Evolutionary conservation across 1,140 invertebrate species (phyloP).

Genomic region (Nilaparvata lugens): DNA sequence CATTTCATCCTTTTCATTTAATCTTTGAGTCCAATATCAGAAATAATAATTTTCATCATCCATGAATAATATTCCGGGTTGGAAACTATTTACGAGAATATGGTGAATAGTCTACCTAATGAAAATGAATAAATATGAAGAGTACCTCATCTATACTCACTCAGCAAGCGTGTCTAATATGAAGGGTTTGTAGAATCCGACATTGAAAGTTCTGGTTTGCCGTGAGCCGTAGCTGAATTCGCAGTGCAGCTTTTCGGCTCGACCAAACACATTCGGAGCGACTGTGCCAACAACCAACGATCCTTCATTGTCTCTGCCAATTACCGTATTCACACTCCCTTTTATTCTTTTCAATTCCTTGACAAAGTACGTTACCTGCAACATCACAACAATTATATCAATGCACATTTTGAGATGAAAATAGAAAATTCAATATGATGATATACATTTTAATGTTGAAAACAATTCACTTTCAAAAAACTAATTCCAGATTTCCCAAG

Average conservation of each 20-base stretch:
- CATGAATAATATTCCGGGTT: too few species aligned
- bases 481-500: too few species aligned
- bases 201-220: constrained; percentile 58
- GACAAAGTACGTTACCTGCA: constrained; percentile 71
- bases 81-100: too few species aligned
- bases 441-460: too few species aligned
- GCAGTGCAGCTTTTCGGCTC: constrained; percentile 64
- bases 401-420: neutral
- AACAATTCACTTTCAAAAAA: too few species aligned
- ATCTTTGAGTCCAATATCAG: too few species aligned
- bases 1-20: too few species aligned
- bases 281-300: constrained; percentile 58
- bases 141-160: too few species aligned
- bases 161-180: constrained; percentile 42
- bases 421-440: too few species aligned
- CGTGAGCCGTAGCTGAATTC: constrained; percentile 68
- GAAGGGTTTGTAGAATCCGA: constrained; percentile 68
- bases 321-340: constrained; percentile 70
- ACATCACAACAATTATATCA: constrained; percentile 1
- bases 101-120: too few species aligned
- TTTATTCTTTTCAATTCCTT: constrained; percentile 60
- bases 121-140: too few species aligned
- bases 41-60: constrained; percentile 12
- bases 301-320: constrained; percentile 83
- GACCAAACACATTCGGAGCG: constrained; percentile 70